Conservation (phyloP, 2,797 vertebrate genomes). For the Gymnothorax javanicus region DNA sequence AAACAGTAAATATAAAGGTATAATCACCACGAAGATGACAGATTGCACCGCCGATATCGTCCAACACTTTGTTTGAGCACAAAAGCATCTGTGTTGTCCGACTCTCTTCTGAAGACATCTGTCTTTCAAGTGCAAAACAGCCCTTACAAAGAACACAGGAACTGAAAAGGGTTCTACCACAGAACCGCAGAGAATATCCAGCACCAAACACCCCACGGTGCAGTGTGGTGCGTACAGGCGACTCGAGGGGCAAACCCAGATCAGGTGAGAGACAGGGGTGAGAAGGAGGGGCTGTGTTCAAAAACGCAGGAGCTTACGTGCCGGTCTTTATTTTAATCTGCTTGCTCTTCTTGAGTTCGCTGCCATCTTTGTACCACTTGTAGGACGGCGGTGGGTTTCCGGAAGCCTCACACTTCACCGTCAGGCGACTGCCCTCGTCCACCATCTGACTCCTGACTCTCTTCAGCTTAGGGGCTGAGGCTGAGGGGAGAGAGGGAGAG, state of each 20-base stretch:
- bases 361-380: slow-evolving; percentile 96
- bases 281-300: neutral
- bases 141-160: too few species aligned
- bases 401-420: slow-evolving; percentile 89
- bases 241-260: neutral
- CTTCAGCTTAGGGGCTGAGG: slow-evolving; percentile 87
- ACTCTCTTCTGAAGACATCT: too few species aligned
- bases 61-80: too few species aligned
- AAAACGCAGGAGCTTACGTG: slow-evolving; percentile 75
- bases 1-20: too few species aligned
- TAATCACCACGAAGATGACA: too few species aligned
- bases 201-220: neutral
- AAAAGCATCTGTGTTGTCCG: too few species aligned
- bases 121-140: too few species aligned
- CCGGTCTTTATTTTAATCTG: slow-evolving; percentile 84
- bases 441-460: slow-evolving; percentile 84
- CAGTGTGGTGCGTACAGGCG: neutral
- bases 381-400: slow-evolving; percentile 86
- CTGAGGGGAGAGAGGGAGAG: slow-evolving; percentile 49
- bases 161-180: too few species aligned
- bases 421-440: slow-evolving; percentile 84
- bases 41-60: too few species aligned
- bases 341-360: slow-evolving; percentile 87
- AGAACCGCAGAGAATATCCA: neutral
- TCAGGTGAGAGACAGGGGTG: neutral